Conservation (phyloP, 2,113 vertebrate genomes). For the Pachyramphus minor region DNA sequence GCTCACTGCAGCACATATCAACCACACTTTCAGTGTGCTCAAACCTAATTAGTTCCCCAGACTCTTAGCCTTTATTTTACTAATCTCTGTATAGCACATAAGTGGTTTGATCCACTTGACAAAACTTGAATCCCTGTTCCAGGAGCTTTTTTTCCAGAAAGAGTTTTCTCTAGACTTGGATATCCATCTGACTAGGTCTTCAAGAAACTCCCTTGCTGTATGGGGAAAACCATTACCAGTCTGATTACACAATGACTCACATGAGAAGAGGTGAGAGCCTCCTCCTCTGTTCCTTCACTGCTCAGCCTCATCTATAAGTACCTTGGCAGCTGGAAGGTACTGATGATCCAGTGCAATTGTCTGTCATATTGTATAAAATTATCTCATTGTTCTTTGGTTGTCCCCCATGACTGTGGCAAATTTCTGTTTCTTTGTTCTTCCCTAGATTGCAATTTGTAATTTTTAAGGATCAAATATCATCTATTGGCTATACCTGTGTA, state of each 20-base stretch:
- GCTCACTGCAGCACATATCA: background rate
- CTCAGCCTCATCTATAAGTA: background rate
- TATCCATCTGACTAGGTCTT: conserved; percentile 4
- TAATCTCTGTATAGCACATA: conserved; percentile 26
- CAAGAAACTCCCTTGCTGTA: background rate
- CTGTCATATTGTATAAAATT: background rate
- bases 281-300: background rate
- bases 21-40: conserved; percentile 13
- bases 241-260: background rate
- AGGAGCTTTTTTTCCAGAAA: conserved; percentile 58
- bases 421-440: background rate
- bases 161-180: background rate
- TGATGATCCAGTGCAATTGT: background rate
- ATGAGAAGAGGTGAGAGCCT: background rate
- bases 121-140: conserved; percentile 46
- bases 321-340: background rate
- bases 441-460: background rate
- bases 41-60: conserved; percentile 67
- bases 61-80: conserved; percentile 11
- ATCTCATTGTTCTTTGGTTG: background rate
- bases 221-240: background rate
- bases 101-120: conserved; percentile 60
- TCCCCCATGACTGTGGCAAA: background rate
- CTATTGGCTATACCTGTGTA: background rate
- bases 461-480: background rate